Evolutionary conservation across 2,797 vertebrate genomes (phyloP).

Genomic region (Pseudotriccus pelzelni): DNA sequence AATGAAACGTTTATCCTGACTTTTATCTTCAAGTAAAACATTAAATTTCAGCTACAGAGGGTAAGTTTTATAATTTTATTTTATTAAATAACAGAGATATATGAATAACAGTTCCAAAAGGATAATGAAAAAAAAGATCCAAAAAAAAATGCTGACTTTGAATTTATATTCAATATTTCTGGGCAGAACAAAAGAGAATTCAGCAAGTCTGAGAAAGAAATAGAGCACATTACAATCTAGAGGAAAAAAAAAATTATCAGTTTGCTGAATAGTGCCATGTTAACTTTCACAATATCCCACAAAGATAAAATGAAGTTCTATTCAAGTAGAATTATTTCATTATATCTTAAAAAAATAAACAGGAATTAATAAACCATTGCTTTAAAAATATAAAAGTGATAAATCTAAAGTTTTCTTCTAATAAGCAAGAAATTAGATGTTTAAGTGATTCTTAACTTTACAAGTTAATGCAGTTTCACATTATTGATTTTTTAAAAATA

Average conservation of each 20-base stretch:
- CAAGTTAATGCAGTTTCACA: neutral
- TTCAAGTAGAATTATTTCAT: neutral
- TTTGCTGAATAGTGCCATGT: neutral
- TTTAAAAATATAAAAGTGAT: neutral
- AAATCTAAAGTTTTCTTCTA: neutral
- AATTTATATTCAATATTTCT: neutral
- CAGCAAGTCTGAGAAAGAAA: neutral
- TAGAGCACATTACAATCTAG: neutral
- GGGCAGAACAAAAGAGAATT: neutral
- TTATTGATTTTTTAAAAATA: constrained; percentile 91
- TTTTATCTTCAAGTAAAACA: neutral
- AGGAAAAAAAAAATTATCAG: neutral
- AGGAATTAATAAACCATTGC: neutral
- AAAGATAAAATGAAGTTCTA: neutral
- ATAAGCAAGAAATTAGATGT: neutral
- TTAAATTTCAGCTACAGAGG: neutral
- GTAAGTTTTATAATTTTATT: neutral
- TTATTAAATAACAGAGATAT: neutral
- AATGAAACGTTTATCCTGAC: neutral
- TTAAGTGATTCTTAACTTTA: neutral
- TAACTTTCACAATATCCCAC: neutral
- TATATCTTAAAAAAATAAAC: neutral
- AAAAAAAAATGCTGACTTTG: neutral
- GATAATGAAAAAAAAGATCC: neutral
- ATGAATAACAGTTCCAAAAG: neutral